Evolutionary conservation across 2,797 vertebrate species (phyloP).

Genomic region (Glyptemys insculpta): DNA sequence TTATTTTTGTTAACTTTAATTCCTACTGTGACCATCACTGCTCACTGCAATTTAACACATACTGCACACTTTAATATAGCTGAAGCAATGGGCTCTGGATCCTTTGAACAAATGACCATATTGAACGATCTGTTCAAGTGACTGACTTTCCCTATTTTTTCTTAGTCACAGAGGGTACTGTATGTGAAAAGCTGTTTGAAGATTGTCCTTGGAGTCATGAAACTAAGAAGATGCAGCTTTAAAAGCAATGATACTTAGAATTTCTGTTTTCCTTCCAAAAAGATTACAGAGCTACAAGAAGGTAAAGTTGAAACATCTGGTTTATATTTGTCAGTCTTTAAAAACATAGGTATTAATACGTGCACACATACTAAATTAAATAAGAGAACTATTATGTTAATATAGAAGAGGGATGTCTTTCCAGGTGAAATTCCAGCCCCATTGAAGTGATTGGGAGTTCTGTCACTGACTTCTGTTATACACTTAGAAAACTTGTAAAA

Average conservation of each 20-base stretch:
- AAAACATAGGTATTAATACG: not conserved
- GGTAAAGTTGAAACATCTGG: not conserved
- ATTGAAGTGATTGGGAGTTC: not conserved
- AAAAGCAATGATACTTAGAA: not conserved
- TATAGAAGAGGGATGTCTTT: not conserved
- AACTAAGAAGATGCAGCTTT: not conserved
- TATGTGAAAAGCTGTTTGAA: not conserved
- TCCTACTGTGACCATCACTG: slow-evolving; percentile 55
- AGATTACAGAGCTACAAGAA: not conserved
- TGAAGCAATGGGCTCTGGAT: slow-evolving; percentile 9
- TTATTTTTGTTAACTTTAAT: slow-evolving; percentile 59
- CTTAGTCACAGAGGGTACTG: not conserved
- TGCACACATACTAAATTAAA: not conserved
- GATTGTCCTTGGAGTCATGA: not conserved
- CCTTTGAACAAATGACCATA: slow-evolving; percentile 39
- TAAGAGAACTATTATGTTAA: not conserved
- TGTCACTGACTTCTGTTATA: not conserved
- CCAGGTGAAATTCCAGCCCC: not conserved
- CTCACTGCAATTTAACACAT: slow-evolving; percentile 63
- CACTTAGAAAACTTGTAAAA: not conserved
- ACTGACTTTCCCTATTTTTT: slow-evolving; percentile 30
- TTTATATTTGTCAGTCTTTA: not conserved
- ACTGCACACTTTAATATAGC: slow-evolving; percentile 42
- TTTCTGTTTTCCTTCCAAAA: not conserved
- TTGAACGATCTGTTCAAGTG: slow-evolving; percentile 34